Evolutionary conservation across 2,797 vertebrate genomes (phyloP), one percentile per base, ranked within the genome.

Genomic region (Coregonus sp.): DNA sequence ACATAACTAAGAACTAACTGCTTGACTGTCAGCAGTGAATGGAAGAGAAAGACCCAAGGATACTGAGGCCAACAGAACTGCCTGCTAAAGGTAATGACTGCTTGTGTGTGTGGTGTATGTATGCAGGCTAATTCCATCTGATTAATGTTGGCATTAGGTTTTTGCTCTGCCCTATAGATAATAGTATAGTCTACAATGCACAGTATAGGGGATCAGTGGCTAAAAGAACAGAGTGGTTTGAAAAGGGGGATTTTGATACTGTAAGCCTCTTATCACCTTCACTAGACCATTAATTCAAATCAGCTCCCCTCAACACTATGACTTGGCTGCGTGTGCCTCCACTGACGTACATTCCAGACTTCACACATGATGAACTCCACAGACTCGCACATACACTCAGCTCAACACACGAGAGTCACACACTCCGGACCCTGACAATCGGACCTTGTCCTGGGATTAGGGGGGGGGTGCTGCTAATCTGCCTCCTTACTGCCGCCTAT

Each of bases 201-300:
- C 66, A 35, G 66, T 35, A 35, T 35, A 18, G 33, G 6, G 29
- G 72, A 85, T 83, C 75, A 56, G 74, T 67, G 51, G 67, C 78
- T 79, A 74, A 80, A 83, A 69, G 51, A 65, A 31, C 47, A 40
- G n/a, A 75, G 74, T 68, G 51, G 61, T 84, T 79, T 79, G 72
- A 82, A 47, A 80, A 33, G 18, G 2, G 4, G 16, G 40, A 51
- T 54, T 81, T 78, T 79, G 50, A 82, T 81, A 59, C 81, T 73
- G n/a, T 89, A 91, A 90, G 83, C 86, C 51, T 86, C 84, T 90
- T 91, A 84, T 80, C 18, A n/a, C 50, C 70, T 70, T 74, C 50
- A 74, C 76, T 76, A 69, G 75, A 65, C 40, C 78, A 20, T 37
- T 70, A 0, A n/a, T 31, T 59, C 35, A 73, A 68, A 75, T 69